phyloP scores from a whole-genome alignment of 2,113 vertebrate genomes.

The Narcine bancroftii region DNA sequence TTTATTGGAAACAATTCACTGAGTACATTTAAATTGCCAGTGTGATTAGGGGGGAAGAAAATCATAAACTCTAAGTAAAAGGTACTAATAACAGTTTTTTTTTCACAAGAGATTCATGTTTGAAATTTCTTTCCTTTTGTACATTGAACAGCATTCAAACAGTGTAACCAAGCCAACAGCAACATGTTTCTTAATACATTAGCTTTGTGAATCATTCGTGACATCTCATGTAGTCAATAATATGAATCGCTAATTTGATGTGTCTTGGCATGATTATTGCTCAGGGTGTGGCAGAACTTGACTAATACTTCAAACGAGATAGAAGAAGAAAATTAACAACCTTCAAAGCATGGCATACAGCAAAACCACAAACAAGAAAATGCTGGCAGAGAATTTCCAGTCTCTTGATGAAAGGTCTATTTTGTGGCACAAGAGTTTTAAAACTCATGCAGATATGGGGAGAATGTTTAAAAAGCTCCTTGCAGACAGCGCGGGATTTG shows the following conservation, averaged over 20 bases:
- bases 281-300: neutral
- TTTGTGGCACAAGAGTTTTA: neutral
- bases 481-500: no score
- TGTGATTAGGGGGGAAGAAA: neutral
- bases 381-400: neutral
- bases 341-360: neutral
- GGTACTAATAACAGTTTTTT: neutral
- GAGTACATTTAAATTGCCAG: neutral
- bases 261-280: neutral
- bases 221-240: neutral
- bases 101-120: neutral
- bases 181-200: neutral
- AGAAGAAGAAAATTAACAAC: neutral
- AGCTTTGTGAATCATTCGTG: neutral
- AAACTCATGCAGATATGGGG: no score
- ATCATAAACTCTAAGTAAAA: neutral
- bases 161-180: neutral
- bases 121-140: neutral
- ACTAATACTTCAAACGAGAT: neutral
- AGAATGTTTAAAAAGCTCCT: no score
- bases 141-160: neutral
- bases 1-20: neutral
- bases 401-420: neutral
- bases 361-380: neutral
- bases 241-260: neutral